A percentile compares a stretch with the other conserved stretches of the same genome.
phyloP scores from a whole-genome alignment of 2,113 vertebrate genomes.

The Andinoacara biseriatus region DNA sequence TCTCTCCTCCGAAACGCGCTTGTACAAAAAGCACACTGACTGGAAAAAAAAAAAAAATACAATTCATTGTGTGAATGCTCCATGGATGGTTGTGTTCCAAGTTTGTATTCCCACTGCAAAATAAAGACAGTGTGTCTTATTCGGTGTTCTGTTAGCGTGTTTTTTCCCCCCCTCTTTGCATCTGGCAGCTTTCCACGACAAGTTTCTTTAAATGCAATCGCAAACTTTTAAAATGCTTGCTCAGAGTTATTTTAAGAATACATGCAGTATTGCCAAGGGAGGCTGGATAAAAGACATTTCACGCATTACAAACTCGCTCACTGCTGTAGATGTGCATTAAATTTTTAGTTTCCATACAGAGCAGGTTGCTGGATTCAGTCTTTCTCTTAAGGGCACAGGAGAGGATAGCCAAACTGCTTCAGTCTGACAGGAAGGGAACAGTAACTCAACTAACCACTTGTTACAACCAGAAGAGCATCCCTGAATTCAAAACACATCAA shows the following conservation, averaged over 20 bases:
- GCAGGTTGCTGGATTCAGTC: not conserved
- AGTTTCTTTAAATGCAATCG: not conserved
- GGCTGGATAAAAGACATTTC: slow-evolving; percentile 34
- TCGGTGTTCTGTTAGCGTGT: not conserved
- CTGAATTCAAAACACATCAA: not conserved
- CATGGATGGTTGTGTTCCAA: slow-evolving; percentile 62
- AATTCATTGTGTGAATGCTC: slow-evolving; percentile 69
- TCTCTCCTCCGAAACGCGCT: slow-evolving; percentile 59
- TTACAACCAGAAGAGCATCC: not conserved
- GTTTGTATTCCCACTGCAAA: slow-evolving; percentile 74
- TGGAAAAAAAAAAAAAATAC: slow-evolving; percentile 9
- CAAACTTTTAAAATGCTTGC: not conserved
- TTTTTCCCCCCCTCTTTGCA: accelerated
- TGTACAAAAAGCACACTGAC: slow-evolving; percentile 71
- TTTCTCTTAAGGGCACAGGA: not conserved
- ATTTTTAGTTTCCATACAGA: slow-evolving; percentile 27
- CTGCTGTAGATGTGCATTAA: slow-evolving; percentile 30
- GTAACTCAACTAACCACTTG: not conserved
- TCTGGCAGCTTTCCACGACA: not conserved
- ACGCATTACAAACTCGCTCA: not conserved
- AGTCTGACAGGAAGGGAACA: not conserved
- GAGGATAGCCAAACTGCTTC: not conserved
- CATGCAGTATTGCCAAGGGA: slow-evolving; percentile 3
- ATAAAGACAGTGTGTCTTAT: slow-evolving; percentile 73
- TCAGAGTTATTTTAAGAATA: slow-evolving; percentile 32